phyloP scores from a whole-genome alignment of 2,113 vertebrate genomes.

The Alosa alosa region DNA sequence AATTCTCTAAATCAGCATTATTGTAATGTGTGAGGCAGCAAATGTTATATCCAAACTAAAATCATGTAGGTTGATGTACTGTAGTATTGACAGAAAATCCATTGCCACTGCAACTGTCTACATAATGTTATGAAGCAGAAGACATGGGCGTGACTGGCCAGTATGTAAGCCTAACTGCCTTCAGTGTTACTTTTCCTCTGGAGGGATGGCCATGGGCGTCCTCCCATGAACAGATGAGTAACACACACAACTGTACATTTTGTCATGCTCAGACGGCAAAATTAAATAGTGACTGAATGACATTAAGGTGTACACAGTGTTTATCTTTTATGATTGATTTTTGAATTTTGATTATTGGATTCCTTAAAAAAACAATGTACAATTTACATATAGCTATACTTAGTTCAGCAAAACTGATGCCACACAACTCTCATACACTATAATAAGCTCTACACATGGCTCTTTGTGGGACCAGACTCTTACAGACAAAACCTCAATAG shows the following conservation, averaged over 20 bases:
- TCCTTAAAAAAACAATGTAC: not conserved
- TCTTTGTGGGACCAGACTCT: constrained; percentile 34
- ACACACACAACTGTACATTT: not conserved
- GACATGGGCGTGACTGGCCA: too few species aligned
- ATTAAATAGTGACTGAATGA: not conserved
- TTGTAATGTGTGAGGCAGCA: too few species aligned
- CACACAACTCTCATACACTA: constrained; percentile 42
- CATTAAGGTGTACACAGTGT: not conserved
- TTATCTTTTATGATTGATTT: not conserved
- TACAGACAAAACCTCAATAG: constrained; percentile 62
- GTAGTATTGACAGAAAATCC: not conserved
- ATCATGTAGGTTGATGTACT: not conserved
- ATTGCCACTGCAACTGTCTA: not conserved
- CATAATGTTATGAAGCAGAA: too few species aligned
- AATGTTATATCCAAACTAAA: not conserved
- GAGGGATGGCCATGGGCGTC: too few species aligned
- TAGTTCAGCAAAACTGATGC: constrained; percentile 27
- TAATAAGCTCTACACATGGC: constrained; percentile 40
- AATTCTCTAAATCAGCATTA: too few species aligned
- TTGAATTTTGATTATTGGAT: not conserved
- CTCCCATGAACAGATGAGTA: too few species aligned
- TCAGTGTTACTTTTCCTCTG: too few species aligned
- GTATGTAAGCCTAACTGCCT: too few species aligned
- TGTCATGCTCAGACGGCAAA: not conserved
- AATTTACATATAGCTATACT: not conserved